phyloP scores from a whole-genome alignment of 2,888 invertebrate genomes.

The Pristionchus exspectatus region DNA sequence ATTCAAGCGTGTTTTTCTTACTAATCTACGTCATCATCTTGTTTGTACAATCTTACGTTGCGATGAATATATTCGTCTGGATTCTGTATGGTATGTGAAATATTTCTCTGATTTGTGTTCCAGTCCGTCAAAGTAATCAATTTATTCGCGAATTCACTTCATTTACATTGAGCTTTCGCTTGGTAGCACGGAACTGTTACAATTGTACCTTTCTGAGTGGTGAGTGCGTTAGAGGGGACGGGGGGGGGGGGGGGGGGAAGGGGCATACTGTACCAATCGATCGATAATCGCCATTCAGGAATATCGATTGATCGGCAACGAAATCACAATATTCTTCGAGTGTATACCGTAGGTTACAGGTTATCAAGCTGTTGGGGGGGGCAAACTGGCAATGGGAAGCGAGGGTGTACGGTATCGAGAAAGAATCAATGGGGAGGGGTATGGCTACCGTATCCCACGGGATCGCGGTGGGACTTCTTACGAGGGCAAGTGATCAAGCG shows the following conservation, averaged over 20 bases:
- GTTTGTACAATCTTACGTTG: too few species aligned
- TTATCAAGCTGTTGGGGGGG: not conserved
- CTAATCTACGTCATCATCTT: too few species aligned
- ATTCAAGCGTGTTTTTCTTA: too few species aligned
- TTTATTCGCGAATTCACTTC: not conserved
- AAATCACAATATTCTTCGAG: slow-evolving; percentile 38
- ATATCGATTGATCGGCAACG: slow-evolving; percentile 8
- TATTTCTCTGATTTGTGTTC: too few species aligned
- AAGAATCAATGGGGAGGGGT: slow-evolving; percentile 7
- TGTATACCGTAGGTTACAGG: slow-evolving; percentile 18
- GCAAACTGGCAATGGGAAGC: slow-evolving; percentile 6
- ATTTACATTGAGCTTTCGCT: slow-evolving; percentile 35
- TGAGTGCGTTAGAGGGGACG: slow-evolving; percentile 11
- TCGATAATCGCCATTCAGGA: not conserved
- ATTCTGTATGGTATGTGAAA: too few species aligned
- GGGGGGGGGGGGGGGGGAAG: not conserved
- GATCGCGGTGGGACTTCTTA: not conserved
- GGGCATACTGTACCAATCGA: not conserved
- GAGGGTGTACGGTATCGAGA: slow-evolving; percentile 26
- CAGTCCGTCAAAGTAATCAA: not conserved
- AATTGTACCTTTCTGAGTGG: slow-evolving; percentile 35
- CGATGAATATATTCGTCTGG: too few species aligned
- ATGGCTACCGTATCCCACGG: slow-evolving; percentile 15
- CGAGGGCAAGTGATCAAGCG: not conserved
- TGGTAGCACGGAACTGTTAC: not conserved